These are phyloP conservation scores for Ficedula albicollis DNA, from an alignment of 2,797 vertebrate species.

Conservation along the genomic window DNA sequence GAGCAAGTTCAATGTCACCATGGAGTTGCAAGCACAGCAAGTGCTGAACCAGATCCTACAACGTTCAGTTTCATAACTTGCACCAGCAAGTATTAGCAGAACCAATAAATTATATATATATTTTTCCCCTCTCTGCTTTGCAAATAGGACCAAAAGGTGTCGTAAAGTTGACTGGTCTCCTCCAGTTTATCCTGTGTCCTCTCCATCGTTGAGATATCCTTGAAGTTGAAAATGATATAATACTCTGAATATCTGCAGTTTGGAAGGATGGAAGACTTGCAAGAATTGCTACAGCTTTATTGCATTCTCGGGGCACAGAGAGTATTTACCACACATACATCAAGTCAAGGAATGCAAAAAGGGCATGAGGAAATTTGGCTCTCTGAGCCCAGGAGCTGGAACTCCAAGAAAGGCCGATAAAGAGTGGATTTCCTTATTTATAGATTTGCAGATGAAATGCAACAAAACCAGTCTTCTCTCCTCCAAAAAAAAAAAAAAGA, in stretches of 20 bases:
- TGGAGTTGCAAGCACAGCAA: conserved; percentile 61
- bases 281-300: conserved; percentile 75
- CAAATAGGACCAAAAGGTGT: conserved; percentile 43
- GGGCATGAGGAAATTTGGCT: conserved; percentile 61
- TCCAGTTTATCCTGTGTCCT: not conserved
- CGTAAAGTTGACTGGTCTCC: not conserved
- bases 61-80: conserved; percentile 8
- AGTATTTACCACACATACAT: conserved; percentile 75
- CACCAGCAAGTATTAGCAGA: not conserved
- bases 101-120: not conserved
- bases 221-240: conserved; percentile 67
- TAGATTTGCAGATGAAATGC: conserved; percentile 74
- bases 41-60: conserved; percentile 10
- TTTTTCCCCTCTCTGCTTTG: conserved; percentile 18
- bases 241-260: conserved; percentile 68
- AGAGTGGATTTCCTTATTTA: conserved; percentile 73
- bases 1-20: conserved; percentile 58
- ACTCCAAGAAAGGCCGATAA: conserved; percentile 71
- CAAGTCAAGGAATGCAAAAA: conserved; percentile 73
- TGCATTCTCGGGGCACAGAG: conserved; percentile 71
- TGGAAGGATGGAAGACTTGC: conserved; percentile 71
- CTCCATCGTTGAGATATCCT: conserved; percentile 6
- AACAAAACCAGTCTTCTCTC: conserved; percentile 16
- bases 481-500: not conserved
- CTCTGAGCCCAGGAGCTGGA: conserved; percentile 65